Percentiles rank a stretch among this genome's conserved stretches.
Evolutionary conservation across 2,113 vertebrate species (phyloP).

Genomic region (Cinclus cinclus): DNA sequence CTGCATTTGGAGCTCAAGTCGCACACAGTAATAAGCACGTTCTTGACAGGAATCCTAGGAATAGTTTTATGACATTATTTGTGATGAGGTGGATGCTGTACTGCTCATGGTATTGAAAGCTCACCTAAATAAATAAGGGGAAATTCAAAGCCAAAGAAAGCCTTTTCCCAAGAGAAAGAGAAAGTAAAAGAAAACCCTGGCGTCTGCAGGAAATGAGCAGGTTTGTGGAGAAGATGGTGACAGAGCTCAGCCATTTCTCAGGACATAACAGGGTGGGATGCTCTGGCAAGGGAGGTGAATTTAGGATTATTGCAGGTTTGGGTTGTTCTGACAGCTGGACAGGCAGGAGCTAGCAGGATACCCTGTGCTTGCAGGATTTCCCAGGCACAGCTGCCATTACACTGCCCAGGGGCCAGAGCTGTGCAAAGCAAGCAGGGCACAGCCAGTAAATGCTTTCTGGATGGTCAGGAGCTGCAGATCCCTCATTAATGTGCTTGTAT

Average conservation of each 20-base stretch:
- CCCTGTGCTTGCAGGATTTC: background rate
- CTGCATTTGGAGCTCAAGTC: background rate
- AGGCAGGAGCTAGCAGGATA: background rate
- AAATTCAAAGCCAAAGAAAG: background rate
- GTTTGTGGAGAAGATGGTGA: background rate
- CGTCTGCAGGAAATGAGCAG: background rate
- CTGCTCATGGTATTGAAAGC: background rate
- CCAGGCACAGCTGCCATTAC: background rate
- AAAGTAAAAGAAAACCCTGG: background rate
- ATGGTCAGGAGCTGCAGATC: background rate
- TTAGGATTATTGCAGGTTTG: background rate
- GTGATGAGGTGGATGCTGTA: background rate
- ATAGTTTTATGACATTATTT: background rate
- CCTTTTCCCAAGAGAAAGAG: background rate
- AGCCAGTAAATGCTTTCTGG: background rate
- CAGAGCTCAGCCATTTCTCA: background rate
- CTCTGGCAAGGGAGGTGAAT: background rate
- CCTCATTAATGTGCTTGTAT: background rate
- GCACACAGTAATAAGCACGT: rapidly evolving
- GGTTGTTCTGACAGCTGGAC: background rate
- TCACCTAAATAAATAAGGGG: background rate
- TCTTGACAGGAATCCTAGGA: background rate
- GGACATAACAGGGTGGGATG: background rate
- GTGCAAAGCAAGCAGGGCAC: background rate
- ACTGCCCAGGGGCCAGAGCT: background rate